These are phyloP conservation scores for Uria lomvia DNA, from an alignment of 2,113 vertebrate species.

Conservation along the genomic window DNA sequence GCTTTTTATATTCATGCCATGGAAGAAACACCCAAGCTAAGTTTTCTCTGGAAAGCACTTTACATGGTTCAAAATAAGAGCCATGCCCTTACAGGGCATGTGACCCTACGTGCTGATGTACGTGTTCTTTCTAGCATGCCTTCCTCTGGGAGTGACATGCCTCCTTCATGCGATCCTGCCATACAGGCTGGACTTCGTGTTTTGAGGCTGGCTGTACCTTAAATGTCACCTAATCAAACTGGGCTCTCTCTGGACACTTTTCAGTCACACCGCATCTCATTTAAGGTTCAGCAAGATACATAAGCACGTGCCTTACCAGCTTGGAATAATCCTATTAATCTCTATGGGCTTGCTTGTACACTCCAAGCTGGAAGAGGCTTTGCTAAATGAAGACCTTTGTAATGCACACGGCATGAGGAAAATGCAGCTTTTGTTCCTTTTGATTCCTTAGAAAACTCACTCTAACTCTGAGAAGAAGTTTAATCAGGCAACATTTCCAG, in stretches of 20 bases:
- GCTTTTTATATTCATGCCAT: background rate
- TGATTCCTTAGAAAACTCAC: background rate
- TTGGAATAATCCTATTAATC: slow-evolving; percentile 1
- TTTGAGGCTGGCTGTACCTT: background rate
- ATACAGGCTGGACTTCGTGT: accelerated
- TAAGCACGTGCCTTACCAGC: background rate
- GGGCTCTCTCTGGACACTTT: background rate
- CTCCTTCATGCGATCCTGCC: background rate
- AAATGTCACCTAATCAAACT: background rate
- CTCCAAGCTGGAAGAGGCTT: background rate
- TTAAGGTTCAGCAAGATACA: background rate
- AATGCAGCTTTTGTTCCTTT: background rate
- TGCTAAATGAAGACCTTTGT: background rate
- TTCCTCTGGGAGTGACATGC: background rate
- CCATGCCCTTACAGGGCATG: background rate
- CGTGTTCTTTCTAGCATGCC: accelerated
- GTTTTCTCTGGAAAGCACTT: background rate
- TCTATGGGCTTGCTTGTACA: background rate
- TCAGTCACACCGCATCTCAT: background rate
- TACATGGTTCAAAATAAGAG: background rate
- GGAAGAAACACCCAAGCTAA: background rate
- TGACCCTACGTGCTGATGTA: background rate
- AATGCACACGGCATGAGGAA: background rate
- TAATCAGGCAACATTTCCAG: background rate
- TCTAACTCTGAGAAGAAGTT: background rate